Evolutionary conservation across 1,140 invertebrate genomes (phyloP).

Genomic region (Lasioglossum baleicum): DNA sequence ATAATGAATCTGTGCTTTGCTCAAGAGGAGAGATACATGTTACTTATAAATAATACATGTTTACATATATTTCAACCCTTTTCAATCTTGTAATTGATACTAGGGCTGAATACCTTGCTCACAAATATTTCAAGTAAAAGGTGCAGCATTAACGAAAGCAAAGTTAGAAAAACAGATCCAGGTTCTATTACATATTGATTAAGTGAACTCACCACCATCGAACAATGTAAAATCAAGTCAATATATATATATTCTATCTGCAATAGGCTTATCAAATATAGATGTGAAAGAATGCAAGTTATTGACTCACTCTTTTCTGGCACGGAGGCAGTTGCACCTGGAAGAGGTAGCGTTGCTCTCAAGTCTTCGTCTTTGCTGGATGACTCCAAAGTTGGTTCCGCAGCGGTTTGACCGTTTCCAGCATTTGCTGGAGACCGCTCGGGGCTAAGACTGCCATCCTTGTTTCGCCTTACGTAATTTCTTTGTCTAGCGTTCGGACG

Average conservation of each 20-base stretch:
- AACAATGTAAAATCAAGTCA: constrained; percentile 16
- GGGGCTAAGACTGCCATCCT: constrained; percentile 80
- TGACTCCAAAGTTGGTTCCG: constrained; percentile 63
- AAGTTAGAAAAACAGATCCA: constrained; percentile 14
- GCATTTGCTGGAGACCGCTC: constrained; percentile 58
- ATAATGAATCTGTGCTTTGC: constrained; percentile 14
- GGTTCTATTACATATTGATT: neutral
- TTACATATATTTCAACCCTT: constrained; percentile 31
- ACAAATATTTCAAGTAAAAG: constrained; percentile 22
- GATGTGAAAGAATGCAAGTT: constrained; percentile 20
- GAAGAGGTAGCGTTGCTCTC: constrained; percentile 68
- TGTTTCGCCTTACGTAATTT: constrained; percentile 84
- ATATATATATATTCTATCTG: constrained; percentile 8
- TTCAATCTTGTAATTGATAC: constrained; percentile 43
- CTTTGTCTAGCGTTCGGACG: constrained; percentile 82
- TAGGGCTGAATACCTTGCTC: constrained; percentile 41
- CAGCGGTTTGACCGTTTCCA: constrained; percentile 49
- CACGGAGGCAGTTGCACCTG: constrained; percentile 55
- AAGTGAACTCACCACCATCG: constrained; percentile 29
- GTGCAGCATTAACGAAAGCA: constrained; percentile 32
- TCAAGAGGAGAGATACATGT: constrained; percentile 26
- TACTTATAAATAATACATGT: constrained; percentile 32
- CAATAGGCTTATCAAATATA: constrained; percentile 13
- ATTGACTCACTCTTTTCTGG: constrained; percentile 75
- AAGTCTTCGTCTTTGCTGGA: constrained; percentile 78